Base-by-base conservation (phyloP, 1,140 invertebrate genomes). In the Bombus pyrosoma region DNA sequence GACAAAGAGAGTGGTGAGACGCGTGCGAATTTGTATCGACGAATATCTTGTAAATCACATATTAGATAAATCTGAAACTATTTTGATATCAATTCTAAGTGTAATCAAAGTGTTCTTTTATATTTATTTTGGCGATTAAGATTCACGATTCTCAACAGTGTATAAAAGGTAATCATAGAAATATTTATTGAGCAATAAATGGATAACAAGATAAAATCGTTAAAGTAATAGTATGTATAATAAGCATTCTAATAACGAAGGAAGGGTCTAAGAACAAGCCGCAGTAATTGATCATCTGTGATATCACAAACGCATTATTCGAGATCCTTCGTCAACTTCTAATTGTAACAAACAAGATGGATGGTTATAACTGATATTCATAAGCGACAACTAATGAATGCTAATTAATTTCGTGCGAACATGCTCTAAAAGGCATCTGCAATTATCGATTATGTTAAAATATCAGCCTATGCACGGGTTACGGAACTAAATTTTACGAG, bases 371-470 rank as follows among this genome's bases (percentile, higher is more conserved):
- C 72, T 62, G 66, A 25, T 43, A 79, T 79, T 79, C 43, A 47
- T 34, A 53, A 39, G 37, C 77, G n/a, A 10, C 47, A 28, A 37
- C 15, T 80, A 80, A 85, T 72, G 68, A 85, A 78, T 47, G 57
- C 8, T 72, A 64, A 85, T 85, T 72, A 80, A 72, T 72, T 47
- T 59, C 53, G 41, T 41, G 39, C 18, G 53, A 80, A 64, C 72
- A 39, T 72, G 77, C 32, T 59, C 32, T 5, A 64, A 53, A 53
- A 85, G 68, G 25, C 32, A 41, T 28, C 32, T 37, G n/a, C 43
- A 25, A 53, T 78, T 59, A 83, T 77, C 74, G 74, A 83, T 83
- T 83, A 57, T 69, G 62, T 32, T 83, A 69, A 28, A 83, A 68
- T 34, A 76, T 41, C 18, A 4, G n/a, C 41, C 22, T 25, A 13